phyloP scores from a whole-genome alignment of 2,113 vertebrate genomes.

The Perccottus glenii region DNA sequence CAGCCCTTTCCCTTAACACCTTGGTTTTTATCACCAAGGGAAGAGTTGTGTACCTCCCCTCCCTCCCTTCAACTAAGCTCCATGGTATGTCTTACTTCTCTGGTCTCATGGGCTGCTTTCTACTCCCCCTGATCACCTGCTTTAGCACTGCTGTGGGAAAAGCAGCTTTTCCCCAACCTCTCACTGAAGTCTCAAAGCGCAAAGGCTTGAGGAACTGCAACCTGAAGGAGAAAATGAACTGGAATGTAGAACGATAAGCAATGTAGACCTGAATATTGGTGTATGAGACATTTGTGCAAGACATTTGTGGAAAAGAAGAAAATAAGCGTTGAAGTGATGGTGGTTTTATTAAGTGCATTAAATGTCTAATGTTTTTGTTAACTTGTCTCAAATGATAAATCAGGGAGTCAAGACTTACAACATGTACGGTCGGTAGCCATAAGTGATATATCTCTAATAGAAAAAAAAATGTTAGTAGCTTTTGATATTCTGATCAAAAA shows the following conservation, averaged over 20 bases:
- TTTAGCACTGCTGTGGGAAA: constrained; percentile 45
- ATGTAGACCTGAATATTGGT: neutral
- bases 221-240: constrained; percentile 67
- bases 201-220: constrained; percentile 29
- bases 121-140: constrained; percentile 48
- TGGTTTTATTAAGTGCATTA: too few species aligned
- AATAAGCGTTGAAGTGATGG: too few species aligned
- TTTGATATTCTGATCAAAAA: too few species aligned
- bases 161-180: constrained; percentile 50
- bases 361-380: too few species aligned
- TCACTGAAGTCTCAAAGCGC: constrained; percentile 53
- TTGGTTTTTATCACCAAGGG: constrained; percentile 26
- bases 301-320: too few species aligned
- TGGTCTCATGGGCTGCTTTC: constrained; percentile 42
- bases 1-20: constrained; percentile 6
- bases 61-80: constrained; percentile 45
- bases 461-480: too few species aligned
- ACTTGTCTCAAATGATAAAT: too few species aligned
- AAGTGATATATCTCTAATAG: too few species aligned
- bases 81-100: constrained; percentile 57
- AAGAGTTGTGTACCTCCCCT: constrained; percentile 37
- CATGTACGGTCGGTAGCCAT: too few species aligned
- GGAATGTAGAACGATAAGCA: constrained; percentile 1
- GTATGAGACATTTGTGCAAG: neutral
- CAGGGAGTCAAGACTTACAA: too few species aligned